Evolutionary conservation across 1,140 invertebrate species (phyloP), one percentile per base, ranked within the genome.

Genomic region (Drosophila setifemur): DNA sequence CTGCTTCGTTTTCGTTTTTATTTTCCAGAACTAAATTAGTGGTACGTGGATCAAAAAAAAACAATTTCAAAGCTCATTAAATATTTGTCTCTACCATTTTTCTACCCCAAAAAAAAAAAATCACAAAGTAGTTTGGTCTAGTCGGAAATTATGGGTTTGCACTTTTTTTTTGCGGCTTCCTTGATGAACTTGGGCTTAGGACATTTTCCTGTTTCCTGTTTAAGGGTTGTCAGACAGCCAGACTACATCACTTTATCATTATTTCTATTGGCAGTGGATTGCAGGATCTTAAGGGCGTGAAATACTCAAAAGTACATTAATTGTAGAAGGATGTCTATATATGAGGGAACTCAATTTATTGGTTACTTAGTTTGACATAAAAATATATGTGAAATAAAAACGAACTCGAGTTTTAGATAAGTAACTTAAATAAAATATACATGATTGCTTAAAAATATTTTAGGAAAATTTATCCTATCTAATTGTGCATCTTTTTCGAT

Each of bases 51-150:
- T n/a, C n/a, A n/a, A n/a, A 11, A 19, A 21, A 42, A 16, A 37
- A 47, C 81, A 86, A 85, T 85, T 85, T 85, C 75, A 85, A 73
- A 85, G 75, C 81, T 86, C 81, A 87, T 85, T 85, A 48, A 73
- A 57, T 82, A 44, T 42, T 23, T 16, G 3, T 8, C 3, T 35
- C 9, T 4, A 5, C 12, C 2, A 0, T 43, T 37, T 44, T 28
- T 23, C 16, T 11, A 5, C 25, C 4, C 29, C 31, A 52, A 28
- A 28, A 28, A 40, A 31, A 21, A 6, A 18, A 37, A 43, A 39
- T 54, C 40, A 35, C 35, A 12, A 43, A 55, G 42, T 37, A 25
- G 55, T 26, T 57, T 47, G 52, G 57, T 81, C 44, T 47, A 25
- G 60, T 12, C 12, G 33, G 9, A 55, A 63, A 73, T 73, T 63